Evolutionary conservation across 2,888 invertebrate genomes (phyloP).

Genomic region (Agrotis ipsilon): DNA sequence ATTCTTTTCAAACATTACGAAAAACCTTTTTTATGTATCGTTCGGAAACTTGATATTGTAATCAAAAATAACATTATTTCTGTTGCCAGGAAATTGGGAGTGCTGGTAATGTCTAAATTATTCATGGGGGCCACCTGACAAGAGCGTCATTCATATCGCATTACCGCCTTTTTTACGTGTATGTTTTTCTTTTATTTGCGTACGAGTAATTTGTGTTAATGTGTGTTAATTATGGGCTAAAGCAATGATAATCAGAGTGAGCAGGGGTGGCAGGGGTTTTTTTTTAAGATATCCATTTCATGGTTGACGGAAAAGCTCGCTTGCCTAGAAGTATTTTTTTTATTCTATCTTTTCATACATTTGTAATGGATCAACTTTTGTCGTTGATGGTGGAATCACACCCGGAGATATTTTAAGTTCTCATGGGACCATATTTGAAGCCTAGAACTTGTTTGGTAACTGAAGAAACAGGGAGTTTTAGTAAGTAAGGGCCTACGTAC

Average conservation of each 20-base stretch:
- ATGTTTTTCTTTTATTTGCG: constrained; percentile 11
- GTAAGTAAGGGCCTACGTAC: too few species aligned
- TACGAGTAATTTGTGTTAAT: background rate
- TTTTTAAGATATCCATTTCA: too few species aligned
- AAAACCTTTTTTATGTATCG: constrained; percentile 10
- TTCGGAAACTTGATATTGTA: constrained; percentile 55
- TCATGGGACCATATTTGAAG: too few species aligned
- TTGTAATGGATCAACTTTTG: too few species aligned
- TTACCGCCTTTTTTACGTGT: constrained; percentile 38
- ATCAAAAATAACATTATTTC: constrained; percentile 72
- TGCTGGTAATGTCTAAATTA: constrained; percentile 77
- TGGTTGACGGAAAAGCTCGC: too few species aligned
- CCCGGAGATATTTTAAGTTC: too few species aligned
- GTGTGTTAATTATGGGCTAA: constrained; percentile 8
- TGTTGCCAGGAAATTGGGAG: constrained; percentile 76
- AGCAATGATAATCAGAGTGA: background rate
- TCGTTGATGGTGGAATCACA: too few species aligned
- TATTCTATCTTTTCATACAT: too few species aligned
- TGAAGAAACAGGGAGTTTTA: too few species aligned
- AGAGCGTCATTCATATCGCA: constrained; percentile 52
- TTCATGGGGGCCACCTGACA: constrained; percentile 72
- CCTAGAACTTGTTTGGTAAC: too few species aligned
- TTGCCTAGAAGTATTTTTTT: too few species aligned
- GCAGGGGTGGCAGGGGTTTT: too few species aligned
- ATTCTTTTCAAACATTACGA: constrained; percentile 3